Evolutionary conservation across 2,888 invertebrate genomes (phyloP).

Genomic region (Elegia similella): DNA sequence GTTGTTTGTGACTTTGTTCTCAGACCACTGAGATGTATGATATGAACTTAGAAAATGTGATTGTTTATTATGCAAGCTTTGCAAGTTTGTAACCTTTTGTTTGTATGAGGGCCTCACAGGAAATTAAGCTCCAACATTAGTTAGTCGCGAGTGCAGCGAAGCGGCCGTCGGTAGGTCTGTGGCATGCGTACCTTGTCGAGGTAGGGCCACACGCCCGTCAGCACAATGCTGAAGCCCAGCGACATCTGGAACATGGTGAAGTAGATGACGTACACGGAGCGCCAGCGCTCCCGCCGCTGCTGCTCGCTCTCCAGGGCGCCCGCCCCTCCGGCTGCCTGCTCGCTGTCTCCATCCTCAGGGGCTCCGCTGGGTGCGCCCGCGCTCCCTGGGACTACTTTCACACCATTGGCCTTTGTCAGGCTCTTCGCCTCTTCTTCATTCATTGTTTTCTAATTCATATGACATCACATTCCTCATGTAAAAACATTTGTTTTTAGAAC

Average conservation of each 20-base stretch:
- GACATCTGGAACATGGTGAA: constrained; percentile 96
- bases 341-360: constrained; percentile 5
- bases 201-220: constrained; percentile 95
- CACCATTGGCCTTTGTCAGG: constrained; percentile 15
- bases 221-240: constrained; percentile 91
- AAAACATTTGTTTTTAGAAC: constrained; percentile 3
- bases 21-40: no score
- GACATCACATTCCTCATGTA: not conserved
- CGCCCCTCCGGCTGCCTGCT: constrained; percentile 21
- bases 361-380: not conserved
- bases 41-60: no score
- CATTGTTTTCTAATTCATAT: not conserved
- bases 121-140: no score
- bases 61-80: no score
- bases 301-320: constrained; percentile 83
- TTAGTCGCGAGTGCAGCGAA: no score
- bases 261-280: constrained; percentile 90
- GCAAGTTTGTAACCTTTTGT: no score
- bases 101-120: no score
- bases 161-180: not conserved
- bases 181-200: constrained; percentile 87
- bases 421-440: not conserved
- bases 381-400: constrained; percentile 22
- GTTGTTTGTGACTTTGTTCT: no score
- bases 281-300: constrained; percentile 87